Evolutionary conservation across 2,113 vertebrate species (phyloP).

Genomic region (Martes martes): DNA sequence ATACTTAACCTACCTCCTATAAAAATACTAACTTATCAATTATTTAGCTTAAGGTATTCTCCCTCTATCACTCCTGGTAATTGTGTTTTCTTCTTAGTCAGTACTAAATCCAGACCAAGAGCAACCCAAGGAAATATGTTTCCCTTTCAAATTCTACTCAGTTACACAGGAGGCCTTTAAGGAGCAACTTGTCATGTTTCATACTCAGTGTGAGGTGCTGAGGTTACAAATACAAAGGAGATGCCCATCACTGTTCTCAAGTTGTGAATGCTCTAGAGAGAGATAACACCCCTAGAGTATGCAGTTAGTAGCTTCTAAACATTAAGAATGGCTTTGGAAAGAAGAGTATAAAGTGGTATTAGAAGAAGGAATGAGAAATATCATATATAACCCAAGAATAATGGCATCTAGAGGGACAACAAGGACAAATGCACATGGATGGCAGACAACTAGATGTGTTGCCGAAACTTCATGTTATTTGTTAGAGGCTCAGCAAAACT

Average conservation of each 20-base stretch:
- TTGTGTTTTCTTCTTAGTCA: background rate
- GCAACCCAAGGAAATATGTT: background rate
- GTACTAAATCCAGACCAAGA: background rate
- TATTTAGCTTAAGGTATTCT: background rate
- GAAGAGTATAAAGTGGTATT: background rate
- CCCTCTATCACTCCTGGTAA: background rate
- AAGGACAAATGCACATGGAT: background rate
- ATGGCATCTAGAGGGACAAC: rapidly evolving
- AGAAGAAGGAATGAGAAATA: background rate
- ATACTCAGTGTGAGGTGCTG: background rate
- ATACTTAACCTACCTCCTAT: background rate
- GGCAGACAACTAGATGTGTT: background rate
- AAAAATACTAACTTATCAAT: background rate
- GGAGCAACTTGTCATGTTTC: background rate
- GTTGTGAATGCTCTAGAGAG: background rate
- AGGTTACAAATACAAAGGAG: background rate
- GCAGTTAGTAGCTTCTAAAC: background rate
- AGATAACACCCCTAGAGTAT: background rate
- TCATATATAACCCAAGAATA: rapidly evolving
- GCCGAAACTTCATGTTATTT: background rate
- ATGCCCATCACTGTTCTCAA: background rate
- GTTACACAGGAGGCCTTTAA: background rate
- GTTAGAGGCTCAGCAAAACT: background rate
- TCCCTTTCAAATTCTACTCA: background rate
- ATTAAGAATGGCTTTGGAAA: background rate